A percentile compares a stretch with the other conserved stretches of the same genome.
Evolutionary conservation across 2,797 vertebrate genomes (phyloP).

Genomic region (Eulemur coronatus): DNA sequence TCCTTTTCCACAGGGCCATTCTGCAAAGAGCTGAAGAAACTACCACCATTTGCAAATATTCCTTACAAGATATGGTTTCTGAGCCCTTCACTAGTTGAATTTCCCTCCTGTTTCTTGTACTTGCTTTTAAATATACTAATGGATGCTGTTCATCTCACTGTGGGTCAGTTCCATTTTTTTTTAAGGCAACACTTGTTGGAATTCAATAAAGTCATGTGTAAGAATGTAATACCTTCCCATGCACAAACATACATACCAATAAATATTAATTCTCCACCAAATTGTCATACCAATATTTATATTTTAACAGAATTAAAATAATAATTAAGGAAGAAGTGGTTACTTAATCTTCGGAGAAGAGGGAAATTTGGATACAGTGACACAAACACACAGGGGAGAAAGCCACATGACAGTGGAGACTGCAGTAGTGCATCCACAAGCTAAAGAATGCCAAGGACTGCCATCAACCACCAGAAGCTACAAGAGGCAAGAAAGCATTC

Average conservation of each 20-base stretch:
- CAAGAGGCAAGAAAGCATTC: background rate
- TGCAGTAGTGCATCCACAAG: background rate
- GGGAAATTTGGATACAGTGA: background rate
- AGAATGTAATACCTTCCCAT: background rate
- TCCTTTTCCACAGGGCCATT: background rate
- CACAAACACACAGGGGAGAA: background rate
- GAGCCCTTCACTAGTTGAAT: background rate
- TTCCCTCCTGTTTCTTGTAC: background rate
- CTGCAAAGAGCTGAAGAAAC: constrained; percentile 1
- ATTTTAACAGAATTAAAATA: constrained; percentile 50
- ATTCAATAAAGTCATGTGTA: background rate
- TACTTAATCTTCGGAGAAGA: background rate
- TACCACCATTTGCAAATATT: background rate
- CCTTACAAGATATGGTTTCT: background rate
- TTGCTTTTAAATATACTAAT: background rate
- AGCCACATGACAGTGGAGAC: background rate
- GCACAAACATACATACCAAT: background rate
- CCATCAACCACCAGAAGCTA: background rate
- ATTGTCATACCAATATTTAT: background rate
- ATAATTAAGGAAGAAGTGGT: background rate
- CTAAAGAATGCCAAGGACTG: background rate
- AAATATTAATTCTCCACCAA: background rate
- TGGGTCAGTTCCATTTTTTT: background rate
- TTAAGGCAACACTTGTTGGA: constrained; percentile 21
- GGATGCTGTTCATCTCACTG: background rate